A percentile compares a stretch with the other conserved stretches of the same genome.
Evolutionary conservation across 2,888 invertebrate genomes (phyloP).

Genomic region (Xanthia icteritia): DNA sequence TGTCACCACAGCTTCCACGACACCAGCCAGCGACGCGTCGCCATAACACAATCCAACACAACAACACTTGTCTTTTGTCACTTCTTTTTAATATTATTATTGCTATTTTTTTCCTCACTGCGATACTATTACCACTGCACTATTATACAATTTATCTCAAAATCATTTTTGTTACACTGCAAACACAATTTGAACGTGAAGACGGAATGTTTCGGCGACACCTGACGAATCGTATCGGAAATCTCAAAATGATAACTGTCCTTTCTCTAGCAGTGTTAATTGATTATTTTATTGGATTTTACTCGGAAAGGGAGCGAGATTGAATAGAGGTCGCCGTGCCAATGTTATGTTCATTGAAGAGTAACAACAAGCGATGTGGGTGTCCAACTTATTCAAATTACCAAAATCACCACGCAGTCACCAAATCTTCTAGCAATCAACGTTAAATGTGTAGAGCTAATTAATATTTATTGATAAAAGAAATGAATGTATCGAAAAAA

Average conservation of each 20-base stretch:
- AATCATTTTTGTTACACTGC: conserved; percentile 89
- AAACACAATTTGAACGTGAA: conserved; percentile 77
- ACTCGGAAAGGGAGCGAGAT: conserved; percentile 76
- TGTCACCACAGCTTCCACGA: conserved; percentile 85
- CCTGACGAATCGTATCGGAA: conserved; percentile 65
- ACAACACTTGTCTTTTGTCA: conserved; percentile 67
- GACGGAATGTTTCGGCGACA: conserved; percentile 85
- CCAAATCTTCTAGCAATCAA: conserved; percentile 67
- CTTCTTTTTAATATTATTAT: conserved; percentile 74
- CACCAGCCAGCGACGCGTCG: conserved; percentile 78
- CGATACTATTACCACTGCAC: conserved; percentile 85
- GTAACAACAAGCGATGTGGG: conserved; percentile 88
- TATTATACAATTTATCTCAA: conserved; percentile 88
- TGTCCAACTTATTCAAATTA: conserved; percentile 80
- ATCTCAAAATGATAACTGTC: conserved; percentile 46
- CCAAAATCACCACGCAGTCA: conserved; percentile 74
- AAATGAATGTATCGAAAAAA: conserved; percentile 82
- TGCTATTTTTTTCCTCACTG: conserved; percentile 80
- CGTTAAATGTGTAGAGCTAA: conserved; percentile 63
- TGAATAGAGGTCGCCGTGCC: conserved; percentile 87
- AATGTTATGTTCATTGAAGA: conserved; percentile 90
- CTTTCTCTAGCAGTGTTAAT: conserved; percentile 38
- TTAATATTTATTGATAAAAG: conserved; percentile 70
- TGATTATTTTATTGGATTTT: conserved; percentile 72
- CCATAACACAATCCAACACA: conserved; percentile 84